Evolutionary conservation across 1,140 invertebrate species (phyloP), one percentile per base, ranked within the genome.

Genomic region (Drosophila auraria): DNA sequence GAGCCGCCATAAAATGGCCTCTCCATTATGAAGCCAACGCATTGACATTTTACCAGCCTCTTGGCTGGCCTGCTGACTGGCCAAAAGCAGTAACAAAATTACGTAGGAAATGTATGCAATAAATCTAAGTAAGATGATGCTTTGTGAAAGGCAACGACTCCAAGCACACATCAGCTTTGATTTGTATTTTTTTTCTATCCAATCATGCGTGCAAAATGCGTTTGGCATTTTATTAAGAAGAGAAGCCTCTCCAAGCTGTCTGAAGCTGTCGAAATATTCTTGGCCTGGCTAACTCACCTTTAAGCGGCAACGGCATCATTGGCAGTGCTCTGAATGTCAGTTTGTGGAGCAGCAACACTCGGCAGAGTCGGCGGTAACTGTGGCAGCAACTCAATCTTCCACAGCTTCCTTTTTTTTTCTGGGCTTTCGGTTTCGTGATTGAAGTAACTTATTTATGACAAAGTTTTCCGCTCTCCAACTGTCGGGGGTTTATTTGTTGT

Each of bases 341-440:
- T 64, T 87, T 73, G 79, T 72, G 50, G 68, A 79, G 66, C 77
- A 79, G 60, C 54, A 56, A 62, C 69, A 74, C 75, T 78, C 65
- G 20, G 58, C 44, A 20, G 60, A 62, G 49, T 74, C 51, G 58
- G 62, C 47, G 59, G 61, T 64, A 82, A 77, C 82, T 84, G 72
- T 70, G 78, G 74, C 68, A 78, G 80, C 73, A 80, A 78, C 78
- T 74, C 69, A 74, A 73, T 74, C 68, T 73, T 50, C 71, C 64
- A 73, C 69, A 74, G 71, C 71, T 83, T 89, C 81, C 82, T 83
- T 77, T 70, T 70, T 82, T 56, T 33, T 36, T 36, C 3, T 36
- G 33, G 0, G 83, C 82, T 82, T 86, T 86, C 82, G 49, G 64
- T 80, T 87, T 87, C 80, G 83, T 87, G 84, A 87, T 76, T 78